phyloP scores from a whole-genome alignment of 2,888 invertebrate species.

The Agrochola macilenta region DNA sequence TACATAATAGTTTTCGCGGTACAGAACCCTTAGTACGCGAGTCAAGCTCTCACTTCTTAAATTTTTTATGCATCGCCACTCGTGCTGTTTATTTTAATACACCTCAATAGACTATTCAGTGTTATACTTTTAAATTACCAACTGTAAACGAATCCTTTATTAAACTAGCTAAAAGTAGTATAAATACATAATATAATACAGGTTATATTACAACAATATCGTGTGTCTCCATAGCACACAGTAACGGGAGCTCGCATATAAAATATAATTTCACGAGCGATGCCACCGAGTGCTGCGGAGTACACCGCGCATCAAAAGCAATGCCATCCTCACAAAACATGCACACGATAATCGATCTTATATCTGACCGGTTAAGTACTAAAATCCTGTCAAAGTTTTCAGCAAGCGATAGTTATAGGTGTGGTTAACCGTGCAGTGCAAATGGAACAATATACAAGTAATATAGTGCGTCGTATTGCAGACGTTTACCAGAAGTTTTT shows the following conservation, averaged over 20 bases:
- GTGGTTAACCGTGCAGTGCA: constrained; percentile 62
- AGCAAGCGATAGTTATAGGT: constrained; percentile 44
- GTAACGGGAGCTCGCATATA: constrained; percentile 56
- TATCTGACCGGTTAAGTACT: not conserved
- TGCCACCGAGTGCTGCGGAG: constrained; percentile 56
- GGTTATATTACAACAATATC: constrained; percentile 53
- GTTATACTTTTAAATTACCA: not conserved
- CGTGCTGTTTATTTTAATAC: not conserved
- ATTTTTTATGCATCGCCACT: not conserved
- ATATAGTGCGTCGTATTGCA: constrained; percentile 38
- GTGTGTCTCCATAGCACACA: constrained; percentile 29
- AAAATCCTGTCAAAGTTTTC: constrained; percentile 34
- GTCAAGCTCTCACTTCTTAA: not conserved
- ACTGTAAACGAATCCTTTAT: not conserved
- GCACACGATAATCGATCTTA: constrained; percentile 48
- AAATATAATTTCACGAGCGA: constrained; percentile 66
- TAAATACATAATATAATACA: constrained; percentile 10
- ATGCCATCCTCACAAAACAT: constrained; percentile 19
- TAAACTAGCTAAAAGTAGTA: constrained; percentile 31
- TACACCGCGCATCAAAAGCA: constrained; percentile 62
- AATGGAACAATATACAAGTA: constrained; percentile 61
- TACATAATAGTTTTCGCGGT: too few relatives aligned
- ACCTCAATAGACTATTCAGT: not conserved
- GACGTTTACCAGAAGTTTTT: constrained; percentile 55
- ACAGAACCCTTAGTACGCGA: not conserved